Evolutionary conservation across 2,888 invertebrate species (phyloP).

Genomic region (Caenorhabditis wallacei): DNA sequence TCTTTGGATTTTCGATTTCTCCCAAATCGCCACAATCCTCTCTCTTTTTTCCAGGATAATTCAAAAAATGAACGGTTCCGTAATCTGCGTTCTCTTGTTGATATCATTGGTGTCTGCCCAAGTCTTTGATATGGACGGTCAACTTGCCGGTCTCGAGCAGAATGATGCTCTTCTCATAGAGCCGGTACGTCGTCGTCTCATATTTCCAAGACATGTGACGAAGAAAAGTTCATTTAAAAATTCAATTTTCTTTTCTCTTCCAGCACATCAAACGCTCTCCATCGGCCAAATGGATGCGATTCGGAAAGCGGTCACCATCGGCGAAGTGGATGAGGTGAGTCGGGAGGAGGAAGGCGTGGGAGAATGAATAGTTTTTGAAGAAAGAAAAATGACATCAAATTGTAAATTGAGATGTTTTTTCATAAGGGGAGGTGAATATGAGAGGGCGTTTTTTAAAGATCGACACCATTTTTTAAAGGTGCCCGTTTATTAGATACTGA

Average conservation of each 20-base stretch:
- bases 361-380: slow-evolving; percentile 17
- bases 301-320: slow-evolving; percentile 80
- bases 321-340: slow-evolving; percentile 81
- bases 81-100: slow-evolving; percentile 29
- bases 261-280: slow-evolving; percentile 75
- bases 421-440: neutral
- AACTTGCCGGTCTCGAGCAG: slow-evolving; percentile 22
- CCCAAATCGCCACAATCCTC: neutral
- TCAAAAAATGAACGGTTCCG: slow-evolving; percentile 41
- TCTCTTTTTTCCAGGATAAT: slow-evolving; percentile 12
- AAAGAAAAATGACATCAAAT: slow-evolving; percentile 9
- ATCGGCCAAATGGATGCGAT: slow-evolving; percentile 81
- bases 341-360: slow-evolving; percentile 5
- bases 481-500: too few relatives aligned
- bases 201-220: neutral
- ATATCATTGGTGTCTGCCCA: slow-evolving; percentile 39
- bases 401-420: slow-evolving; percentile 22
- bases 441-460: slow-evolving; percentile 12
- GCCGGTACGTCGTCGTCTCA: slow-evolving; percentile 21
- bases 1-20: neutral
- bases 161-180: slow-evolving; percentile 34
- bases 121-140: slow-evolving; percentile 44
- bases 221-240: slow-evolving; percentile 7
- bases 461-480: neutral
- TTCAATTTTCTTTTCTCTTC: slow-evolving; percentile 18